Evolutionary conservation across 2,797 vertebrate species (phyloP).

Genomic region (Rousettus madagascariensis): DNA sequence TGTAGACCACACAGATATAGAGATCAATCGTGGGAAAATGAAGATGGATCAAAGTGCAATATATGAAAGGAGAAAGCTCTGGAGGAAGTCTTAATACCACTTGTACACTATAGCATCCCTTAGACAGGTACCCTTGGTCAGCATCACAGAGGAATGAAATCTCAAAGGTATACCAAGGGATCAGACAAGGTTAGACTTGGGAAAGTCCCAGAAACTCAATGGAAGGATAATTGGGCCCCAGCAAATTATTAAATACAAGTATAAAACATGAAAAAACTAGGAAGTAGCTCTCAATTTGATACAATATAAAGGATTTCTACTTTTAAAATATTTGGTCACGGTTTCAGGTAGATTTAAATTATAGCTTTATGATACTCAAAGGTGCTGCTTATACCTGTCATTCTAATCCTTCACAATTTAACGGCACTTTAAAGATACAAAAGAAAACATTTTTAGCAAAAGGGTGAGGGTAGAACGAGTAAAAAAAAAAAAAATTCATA

Average conservation of each 20-base stretch:
- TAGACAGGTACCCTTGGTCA: not conserved
- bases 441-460: not conserved
- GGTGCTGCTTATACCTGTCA: not conserved
- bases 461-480: not conserved
- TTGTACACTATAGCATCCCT: not conserved
- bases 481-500: not conserved
- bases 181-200: not conserved
- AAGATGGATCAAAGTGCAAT: not conserved
- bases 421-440: not conserved
- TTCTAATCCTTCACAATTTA: not conserved
- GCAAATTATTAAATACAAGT: not conserved
- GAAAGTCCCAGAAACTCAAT: not conserved
- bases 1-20: not conserved
- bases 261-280: not conserved
- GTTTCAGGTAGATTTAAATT: not conserved
- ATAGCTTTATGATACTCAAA: not conserved
- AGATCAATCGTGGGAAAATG: not conserved
- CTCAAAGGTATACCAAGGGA: not conserved
- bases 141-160: not conserved
- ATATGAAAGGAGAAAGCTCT: not conserved
- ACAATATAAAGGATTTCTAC: not conserved
- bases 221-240: not conserved
- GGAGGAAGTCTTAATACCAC: not conserved
- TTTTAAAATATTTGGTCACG: not conserved
- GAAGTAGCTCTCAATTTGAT: not conserved